These are phyloP conservation scores for Lophius americanus DNA, from an alignment of 2,797 vertebrate genomes.

Conservation along the genomic window DNA sequence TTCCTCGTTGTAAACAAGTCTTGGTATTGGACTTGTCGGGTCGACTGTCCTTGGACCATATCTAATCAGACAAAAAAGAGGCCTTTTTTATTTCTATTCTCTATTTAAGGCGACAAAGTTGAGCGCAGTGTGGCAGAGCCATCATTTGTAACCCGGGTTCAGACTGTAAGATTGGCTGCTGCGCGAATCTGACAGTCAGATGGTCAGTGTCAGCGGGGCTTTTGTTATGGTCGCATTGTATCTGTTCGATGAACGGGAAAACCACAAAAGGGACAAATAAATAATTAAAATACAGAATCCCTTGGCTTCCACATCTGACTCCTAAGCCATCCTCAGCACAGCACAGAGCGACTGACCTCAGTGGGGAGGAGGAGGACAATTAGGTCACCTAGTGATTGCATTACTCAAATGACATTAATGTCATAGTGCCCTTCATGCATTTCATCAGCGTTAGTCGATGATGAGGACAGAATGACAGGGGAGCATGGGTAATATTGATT, in stretches of 20 bases:
- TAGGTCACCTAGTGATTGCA: slow-evolving; percentile 77
- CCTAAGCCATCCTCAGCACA: slow-evolving; percentile 66
- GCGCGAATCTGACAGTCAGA: slow-evolving; percentile 74
- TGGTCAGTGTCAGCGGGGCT: slow-evolving; percentile 77
- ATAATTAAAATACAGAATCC: slow-evolving; percentile 80
- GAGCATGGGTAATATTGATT: slow-evolving; percentile 51
- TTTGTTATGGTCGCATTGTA: slow-evolving; percentile 79
- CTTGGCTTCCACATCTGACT: slow-evolving; percentile 79
- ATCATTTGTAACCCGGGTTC: slow-evolving; percentile 54
- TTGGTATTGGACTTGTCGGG: slow-evolving; percentile 50
- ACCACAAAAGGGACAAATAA: slow-evolving; percentile 78
- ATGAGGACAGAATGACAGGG: slow-evolving; percentile 45
- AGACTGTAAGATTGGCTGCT: slow-evolving; percentile 57
- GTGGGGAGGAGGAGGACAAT: slow-evolving; percentile 64
- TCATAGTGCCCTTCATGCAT: slow-evolving; percentile 64
- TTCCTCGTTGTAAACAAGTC: slow-evolving; percentile 56
- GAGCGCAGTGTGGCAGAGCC: slow-evolving; percentile 40
- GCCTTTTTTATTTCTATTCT: background rate
- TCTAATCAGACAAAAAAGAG: slow-evolving; percentile 33
- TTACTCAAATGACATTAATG: slow-evolving; percentile 77
- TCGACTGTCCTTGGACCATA: slow-evolving; percentile 45
- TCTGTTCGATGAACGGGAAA: slow-evolving; percentile 78
- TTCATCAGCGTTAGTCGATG: slow-evolving; percentile 66
- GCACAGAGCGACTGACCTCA: slow-evolving; percentile 64
- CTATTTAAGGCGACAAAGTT: slow-evolving; percentile 31